Conservation (phyloP, 2,113 vertebrate species). For the Candoia aspera region DNA sequence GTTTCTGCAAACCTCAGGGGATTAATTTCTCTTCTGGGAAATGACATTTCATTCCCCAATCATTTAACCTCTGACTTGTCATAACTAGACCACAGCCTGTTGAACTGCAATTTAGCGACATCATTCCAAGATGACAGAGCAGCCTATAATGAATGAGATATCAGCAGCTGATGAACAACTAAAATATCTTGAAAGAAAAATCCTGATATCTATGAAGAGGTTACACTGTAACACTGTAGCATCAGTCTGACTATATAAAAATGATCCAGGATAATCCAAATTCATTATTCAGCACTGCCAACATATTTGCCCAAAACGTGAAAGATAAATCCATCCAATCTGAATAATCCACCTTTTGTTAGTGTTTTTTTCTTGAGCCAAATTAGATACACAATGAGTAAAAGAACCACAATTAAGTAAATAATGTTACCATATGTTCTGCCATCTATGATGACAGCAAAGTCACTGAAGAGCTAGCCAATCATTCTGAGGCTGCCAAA, state of each 20-base stretch:
- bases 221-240: not conserved
- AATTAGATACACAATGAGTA: not conserved
- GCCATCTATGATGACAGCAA: not conserved
- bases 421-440: not conserved
- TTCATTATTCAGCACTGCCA: not conserved
- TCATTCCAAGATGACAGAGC: conserved; percentile 36
- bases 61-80: conserved; percentile 78
- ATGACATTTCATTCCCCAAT: conserved; percentile 77
- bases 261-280: not conserved
- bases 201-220: not conserved
- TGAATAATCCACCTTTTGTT: not conserved
- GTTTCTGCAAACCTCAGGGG: conserved; percentile 56
- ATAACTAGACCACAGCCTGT: conserved; percentile 64
- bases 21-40: conserved; percentile 73
- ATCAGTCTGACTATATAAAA: not conserved
- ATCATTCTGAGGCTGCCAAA: not conserved
- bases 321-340: not conserved
- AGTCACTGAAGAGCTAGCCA: not conserved
- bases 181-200: not conserved
- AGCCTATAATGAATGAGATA: not conserved
- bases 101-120: conserved; percentile 52
- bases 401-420: not conserved
- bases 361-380: not conserved
- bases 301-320: not conserved
- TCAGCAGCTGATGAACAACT: not conserved